Conservation (phyloP, 2,113 vertebrate genomes). For the Bubo scandiacus region DNA sequence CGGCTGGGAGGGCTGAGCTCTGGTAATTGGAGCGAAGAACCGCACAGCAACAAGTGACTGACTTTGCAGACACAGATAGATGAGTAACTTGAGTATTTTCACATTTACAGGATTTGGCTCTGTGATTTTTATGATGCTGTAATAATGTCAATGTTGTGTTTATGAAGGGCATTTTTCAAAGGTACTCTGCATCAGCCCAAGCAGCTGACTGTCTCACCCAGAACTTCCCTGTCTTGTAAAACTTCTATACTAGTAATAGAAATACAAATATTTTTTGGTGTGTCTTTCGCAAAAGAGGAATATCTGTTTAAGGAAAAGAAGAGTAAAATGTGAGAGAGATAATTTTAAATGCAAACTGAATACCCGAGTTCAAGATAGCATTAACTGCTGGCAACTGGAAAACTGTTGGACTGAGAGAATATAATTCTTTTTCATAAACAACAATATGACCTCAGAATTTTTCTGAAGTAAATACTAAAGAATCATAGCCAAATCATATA, state of each 20-base stretch:
- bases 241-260: neutral
- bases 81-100: neutral
- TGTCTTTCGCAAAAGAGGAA: neutral
- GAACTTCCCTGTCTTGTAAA: neutral
- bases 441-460: neutral
- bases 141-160: neutral
- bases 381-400: neutral
- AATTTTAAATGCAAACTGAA: neutral
- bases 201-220: neutral
- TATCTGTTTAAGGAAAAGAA: neutral
- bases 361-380: neutral
- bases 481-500: neutral
- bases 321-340: neutral
- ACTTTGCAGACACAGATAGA: neutral
- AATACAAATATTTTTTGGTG: neutral
- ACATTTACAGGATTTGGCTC: neutral
- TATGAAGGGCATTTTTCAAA: neutral
- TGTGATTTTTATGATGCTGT: neutral
- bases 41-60: neutral
- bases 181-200: accelerated
- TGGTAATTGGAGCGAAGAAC: accelerated
- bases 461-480: neutral
- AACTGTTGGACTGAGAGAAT: neutral
- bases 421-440: neutral
- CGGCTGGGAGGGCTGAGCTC: neutral